These are phyloP conservation scores for Achatina immaculata DNA, from an alignment of 1,140 invertebrate species.

Conservation along the genomic window DNA sequence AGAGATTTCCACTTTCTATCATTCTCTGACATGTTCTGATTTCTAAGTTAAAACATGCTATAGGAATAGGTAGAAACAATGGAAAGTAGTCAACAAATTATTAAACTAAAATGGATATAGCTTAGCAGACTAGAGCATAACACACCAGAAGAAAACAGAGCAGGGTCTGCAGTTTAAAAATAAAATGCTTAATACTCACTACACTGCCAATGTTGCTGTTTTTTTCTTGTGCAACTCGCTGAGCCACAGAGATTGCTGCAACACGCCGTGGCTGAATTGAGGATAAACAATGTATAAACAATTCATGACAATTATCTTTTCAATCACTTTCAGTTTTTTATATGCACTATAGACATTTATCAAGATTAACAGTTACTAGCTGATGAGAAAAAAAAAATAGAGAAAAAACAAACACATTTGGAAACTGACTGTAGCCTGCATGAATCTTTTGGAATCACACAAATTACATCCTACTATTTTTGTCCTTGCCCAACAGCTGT, in stretches of 20 bases:
- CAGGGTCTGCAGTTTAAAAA: neutral
- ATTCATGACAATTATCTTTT: conserved; percentile 9
- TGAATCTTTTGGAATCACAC: no score
- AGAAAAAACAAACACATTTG: conserved; percentile 6
- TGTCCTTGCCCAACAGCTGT: no score
- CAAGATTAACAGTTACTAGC: neutral
- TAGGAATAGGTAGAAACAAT: no score
- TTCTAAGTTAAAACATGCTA: no score
- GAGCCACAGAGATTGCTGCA: conserved; percentile 90
- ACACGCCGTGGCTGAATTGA: conserved; percentile 85
- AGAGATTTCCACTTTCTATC: no score
- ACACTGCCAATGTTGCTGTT: conserved; percentile 76
- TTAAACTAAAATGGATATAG: no score
- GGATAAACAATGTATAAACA: neutral
- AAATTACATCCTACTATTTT: no score
- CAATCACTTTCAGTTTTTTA: neutral
- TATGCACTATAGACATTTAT: neutral
- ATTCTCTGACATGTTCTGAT: no score
- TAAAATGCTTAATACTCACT: conserved; percentile 62
- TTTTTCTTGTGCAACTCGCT: conserved; percentile 86
- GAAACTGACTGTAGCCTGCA: no score
- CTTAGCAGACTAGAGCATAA: no score
- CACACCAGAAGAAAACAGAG: neutral
- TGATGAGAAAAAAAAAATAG: neutral
- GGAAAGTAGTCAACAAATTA: no score